A percentile compares a stretch with the other conserved stretches of the same genome.
These are phyloP conservation scores for Lasius platythorax DNA, from an alignment of 2,888 invertebrate genomes.

Conservation along the genomic window DNA sequence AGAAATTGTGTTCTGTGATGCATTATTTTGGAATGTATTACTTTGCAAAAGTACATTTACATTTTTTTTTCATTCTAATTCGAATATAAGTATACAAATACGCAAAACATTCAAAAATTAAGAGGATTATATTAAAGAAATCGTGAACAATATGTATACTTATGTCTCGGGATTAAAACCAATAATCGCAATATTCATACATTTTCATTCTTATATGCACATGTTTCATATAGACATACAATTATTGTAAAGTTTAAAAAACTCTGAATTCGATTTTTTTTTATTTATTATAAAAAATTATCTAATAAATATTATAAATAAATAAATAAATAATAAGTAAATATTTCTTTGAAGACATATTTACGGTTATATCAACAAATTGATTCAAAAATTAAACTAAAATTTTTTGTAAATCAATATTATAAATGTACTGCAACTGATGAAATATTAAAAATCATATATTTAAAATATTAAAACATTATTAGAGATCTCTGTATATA, in stretches of 20 bases:
- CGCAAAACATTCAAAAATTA: neutral
- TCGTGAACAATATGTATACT: too few species aligned
- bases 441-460: neutral
- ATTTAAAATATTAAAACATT: neutral
- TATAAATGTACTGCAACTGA: neutral
- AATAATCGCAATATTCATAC: too few species aligned
- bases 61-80: neutral
- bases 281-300: neutral
- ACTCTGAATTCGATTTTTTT: neutral
- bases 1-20: neutral
- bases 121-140: too few species aligned
- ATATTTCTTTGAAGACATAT: neutral
- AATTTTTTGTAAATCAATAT: neutral
- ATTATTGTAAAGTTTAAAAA: neutral
- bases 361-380: neutral
- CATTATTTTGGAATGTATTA: too few species aligned
- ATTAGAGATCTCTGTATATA: neutral
- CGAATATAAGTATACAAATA: neutral
- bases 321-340: neutral
- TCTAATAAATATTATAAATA: neutral
- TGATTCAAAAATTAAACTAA: neutral
- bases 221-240: too few species aligned
- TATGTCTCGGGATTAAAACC: too few species aligned
- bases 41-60: neutral
- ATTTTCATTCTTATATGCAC: too few species aligned